phyloP scores from a whole-genome alignment of 2,113 vertebrate genomes.

The Mus pahari region DNA sequence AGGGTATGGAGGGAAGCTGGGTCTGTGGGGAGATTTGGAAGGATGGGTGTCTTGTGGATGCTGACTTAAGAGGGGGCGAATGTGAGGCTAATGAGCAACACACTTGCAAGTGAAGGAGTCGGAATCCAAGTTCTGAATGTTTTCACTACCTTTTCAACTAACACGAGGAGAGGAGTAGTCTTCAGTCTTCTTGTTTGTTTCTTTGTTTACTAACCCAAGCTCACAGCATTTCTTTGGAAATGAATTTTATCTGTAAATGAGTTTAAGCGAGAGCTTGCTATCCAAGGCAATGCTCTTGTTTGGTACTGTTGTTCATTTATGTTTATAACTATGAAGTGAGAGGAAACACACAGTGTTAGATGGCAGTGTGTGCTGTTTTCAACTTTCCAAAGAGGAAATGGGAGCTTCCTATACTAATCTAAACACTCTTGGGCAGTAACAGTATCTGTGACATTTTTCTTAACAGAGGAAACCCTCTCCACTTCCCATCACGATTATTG shows the following conservation, averaged over 20 bases:
- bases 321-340: background rate
- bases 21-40: background rate
- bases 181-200: too few relatives aligned
- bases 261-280: background rate
- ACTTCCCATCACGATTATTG: conserved; percentile 82
- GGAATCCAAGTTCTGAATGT: background rate
- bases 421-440: conserved; percentile 79
- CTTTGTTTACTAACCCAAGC: background rate
- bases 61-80: background rate
- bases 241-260: background rate
- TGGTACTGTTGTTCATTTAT: background rate
- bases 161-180: background rate
- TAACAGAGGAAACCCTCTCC: conserved; percentile 88
- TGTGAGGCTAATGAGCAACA: background rate
- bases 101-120: background rate
- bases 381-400: conserved; percentile 82
- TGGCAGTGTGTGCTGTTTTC: conserved; percentile 74
- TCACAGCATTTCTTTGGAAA: background rate
- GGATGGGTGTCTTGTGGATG: background rate
- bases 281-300: background rate
- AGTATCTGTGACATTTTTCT: conserved; percentile 74
- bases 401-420: conserved; percentile 85
- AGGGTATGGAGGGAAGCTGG: background rate
- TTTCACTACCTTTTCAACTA: background rate
- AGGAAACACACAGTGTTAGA: conserved; percentile 29